Percentiles rank a stretch among this genome's conserved stretches.
Conservation (phyloP, 2,797 vertebrate species). For the Pangasius mekongensis region DNA sequence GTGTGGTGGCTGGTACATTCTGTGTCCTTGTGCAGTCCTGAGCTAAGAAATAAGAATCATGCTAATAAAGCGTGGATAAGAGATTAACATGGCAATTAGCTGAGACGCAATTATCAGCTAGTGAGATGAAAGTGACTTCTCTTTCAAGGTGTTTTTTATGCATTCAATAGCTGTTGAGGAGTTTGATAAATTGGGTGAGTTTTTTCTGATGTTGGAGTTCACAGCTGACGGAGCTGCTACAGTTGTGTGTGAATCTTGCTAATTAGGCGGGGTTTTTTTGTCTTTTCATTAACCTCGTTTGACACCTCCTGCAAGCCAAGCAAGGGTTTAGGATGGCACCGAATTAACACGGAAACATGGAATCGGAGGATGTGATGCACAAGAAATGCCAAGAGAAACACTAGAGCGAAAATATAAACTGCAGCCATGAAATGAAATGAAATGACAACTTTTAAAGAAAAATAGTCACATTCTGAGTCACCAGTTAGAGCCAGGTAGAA, state of each 20-base stretch:
- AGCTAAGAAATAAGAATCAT: constrained; percentile 61
- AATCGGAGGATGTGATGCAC: constrained; percentile 54
- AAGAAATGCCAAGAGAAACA: constrained; percentile 41
- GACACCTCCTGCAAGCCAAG: constrained; percentile 68
- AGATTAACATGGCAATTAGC: constrained; percentile 82
- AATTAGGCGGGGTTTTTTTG: constrained; percentile 73
- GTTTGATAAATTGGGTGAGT: constrained; percentile 71
- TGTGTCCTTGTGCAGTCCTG: constrained; percentile 61
- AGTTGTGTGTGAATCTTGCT: constrained; percentile 72
- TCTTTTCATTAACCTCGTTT: constrained; percentile 80
- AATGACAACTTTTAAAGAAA: neutral
- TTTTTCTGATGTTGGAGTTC: constrained; percentile 60
- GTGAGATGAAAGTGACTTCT: constrained; percentile 71
- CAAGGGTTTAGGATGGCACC: constrained; percentile 65
- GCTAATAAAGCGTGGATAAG: constrained; percentile 69
- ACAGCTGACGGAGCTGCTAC: constrained; percentile 69
- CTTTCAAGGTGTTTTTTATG: constrained; percentile 75
- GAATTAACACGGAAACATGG: constrained; percentile 75
- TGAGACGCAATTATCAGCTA: constrained; percentile 80
- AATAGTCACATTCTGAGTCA: neutral
- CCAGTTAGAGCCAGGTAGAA: too few relatives aligned
- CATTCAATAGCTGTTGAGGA: constrained; percentile 80
- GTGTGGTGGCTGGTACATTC: constrained; percentile 27
- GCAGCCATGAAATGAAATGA: constrained; percentile 19
- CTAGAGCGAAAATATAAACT: constrained; percentile 21